A percentile compares a stretch with the other conserved stretches of the same genome.
Evolutionary conservation across 2,888 invertebrate genomes (phyloP).

Genomic region (Melanchra persicariae): DNA sequence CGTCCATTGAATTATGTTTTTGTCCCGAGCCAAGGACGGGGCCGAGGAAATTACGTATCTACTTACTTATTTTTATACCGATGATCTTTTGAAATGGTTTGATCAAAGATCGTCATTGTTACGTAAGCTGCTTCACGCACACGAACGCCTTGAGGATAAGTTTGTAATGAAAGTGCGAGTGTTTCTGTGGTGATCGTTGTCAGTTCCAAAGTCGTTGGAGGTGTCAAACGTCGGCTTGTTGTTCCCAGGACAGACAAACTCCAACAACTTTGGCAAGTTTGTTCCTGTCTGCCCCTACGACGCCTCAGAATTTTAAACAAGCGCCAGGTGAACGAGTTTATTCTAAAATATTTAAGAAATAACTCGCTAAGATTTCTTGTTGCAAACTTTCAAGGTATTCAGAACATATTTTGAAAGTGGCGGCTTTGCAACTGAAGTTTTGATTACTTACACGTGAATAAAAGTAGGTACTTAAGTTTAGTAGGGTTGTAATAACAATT

Average conservation of each 20-base stretch:
- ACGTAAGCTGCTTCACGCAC: conserved; percentile 22
- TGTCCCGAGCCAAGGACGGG: conserved; percentile 27
- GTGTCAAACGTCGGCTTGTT: conserved; percentile 78
- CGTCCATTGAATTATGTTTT: conserved; percentile 53
- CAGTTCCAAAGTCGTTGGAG: conserved; percentile 74
- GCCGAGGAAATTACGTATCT: conserved; percentile 33
- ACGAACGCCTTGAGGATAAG: conserved; percentile 26
- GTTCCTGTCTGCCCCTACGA: conserved; percentile 75
- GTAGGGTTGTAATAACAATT: conserved; percentile 18
- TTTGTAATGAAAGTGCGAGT: conserved; percentile 68
- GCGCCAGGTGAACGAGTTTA: conserved; percentile 83
- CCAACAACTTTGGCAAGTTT: conserved; percentile 78
- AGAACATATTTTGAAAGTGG: conserved; percentile 58
- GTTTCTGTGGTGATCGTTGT: conserved; percentile 77
- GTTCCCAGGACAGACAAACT: conserved; percentile 75
- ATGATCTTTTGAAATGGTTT: conserved; percentile 41
- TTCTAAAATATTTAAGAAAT: conserved; percentile 81
- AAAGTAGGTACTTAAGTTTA: conserved; percentile 51
- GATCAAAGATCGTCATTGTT: conserved; percentile 30
- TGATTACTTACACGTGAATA: conserved; percentile 48
- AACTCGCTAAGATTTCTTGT: conserved; percentile 77
- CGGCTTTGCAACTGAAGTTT: conserved; percentile 50
- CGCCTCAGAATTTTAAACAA: conserved; percentile 86
- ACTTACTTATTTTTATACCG: conserved; percentile 20
- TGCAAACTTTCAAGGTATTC: conserved; percentile 69